Evolutionary conservation across 2,113 vertebrate genomes (phyloP).

Genomic region (Chaenogobius annularis): DNA sequence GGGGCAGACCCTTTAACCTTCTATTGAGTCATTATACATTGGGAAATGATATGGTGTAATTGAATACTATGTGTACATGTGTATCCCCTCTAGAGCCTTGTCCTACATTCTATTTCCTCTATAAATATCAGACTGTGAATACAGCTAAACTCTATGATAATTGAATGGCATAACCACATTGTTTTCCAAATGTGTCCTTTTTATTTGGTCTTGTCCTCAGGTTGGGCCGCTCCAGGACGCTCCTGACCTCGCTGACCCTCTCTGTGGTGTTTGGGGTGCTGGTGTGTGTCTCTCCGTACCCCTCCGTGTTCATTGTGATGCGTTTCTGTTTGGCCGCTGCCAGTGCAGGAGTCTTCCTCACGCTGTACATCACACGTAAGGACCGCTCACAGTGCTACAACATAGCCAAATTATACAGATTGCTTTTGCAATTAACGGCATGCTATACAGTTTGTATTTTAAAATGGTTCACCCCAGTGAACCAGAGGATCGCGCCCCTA

Average conservation of each 20-base stretch:
- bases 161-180: background rate
- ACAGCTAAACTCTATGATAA: background rate
- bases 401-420: no score
- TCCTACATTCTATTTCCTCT: constrained; percentile 13
- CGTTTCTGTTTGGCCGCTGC: constrained; percentile 84
- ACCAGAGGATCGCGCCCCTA: no score
- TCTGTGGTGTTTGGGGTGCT: constrained; percentile 85
- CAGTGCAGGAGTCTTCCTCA: constrained; percentile 82
- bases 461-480: no score
- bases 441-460: no score
- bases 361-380: constrained; percentile 87
- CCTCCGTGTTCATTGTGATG: constrained; percentile 83
- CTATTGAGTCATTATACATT: background rate
- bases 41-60: background rate
- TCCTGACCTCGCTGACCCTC: constrained; percentile 81
- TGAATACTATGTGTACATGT: background rate
- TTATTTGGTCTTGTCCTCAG: constrained; percentile 56
- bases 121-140: constrained; percentile 17
- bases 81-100: constrained; percentile 4
- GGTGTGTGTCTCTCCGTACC: constrained; percentile 83
- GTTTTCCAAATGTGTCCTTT: background rate
- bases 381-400: no score
- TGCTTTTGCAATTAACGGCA: no score
- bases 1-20: background rate
- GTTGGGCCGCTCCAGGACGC: constrained; percentile 80